A percentile compares a stretch with the other conserved stretches of the same genome.
Conservation (phyloP, 2,888 invertebrate species). For the Trachelus tabidus region DNA sequence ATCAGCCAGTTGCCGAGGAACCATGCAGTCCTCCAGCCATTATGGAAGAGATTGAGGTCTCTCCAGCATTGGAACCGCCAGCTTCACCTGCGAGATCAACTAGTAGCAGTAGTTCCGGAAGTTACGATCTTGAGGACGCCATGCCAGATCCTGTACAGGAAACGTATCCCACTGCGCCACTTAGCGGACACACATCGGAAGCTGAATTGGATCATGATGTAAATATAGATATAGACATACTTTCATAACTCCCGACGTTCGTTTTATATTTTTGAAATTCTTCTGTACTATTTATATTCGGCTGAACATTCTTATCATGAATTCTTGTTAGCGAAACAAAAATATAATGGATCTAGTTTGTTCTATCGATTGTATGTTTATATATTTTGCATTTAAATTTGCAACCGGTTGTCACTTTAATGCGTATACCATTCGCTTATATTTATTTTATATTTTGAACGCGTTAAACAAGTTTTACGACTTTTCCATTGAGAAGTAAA, state of each 20-base stretch:
- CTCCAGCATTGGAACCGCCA: conserved; percentile 39
- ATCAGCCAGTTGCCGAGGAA: conserved; percentile 59
- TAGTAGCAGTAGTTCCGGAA: conserved; percentile 62
- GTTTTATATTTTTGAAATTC: not conserved
- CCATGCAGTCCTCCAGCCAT: conserved; percentile 55
- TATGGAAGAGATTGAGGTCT: conserved; percentile 51
- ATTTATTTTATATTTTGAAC: not conserved
- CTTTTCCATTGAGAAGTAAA: not conserved
- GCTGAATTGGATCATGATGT: conserved; percentile 55
- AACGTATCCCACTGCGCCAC: conserved; percentile 39
- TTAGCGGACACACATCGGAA: conserved; percentile 51
- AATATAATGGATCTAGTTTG: not conserved
- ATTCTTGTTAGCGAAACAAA: not conserved
- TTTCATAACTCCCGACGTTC: not conserved
- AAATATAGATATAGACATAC: conserved; percentile 22
- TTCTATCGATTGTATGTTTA: not conserved
- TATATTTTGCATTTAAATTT: not conserved
- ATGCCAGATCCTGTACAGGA: conserved; percentile 51
- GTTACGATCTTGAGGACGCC: conserved; percentile 62
- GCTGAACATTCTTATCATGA: not conserved
- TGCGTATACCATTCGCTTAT: not conserved
- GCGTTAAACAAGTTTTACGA: not conserved
- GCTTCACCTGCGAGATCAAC: conserved; percentile 56
- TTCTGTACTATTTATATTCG: not conserved
- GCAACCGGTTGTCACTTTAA: not conserved